Conservation (phyloP, 2,113 vertebrate genomes). For the Rhineura floridana region DNA sequence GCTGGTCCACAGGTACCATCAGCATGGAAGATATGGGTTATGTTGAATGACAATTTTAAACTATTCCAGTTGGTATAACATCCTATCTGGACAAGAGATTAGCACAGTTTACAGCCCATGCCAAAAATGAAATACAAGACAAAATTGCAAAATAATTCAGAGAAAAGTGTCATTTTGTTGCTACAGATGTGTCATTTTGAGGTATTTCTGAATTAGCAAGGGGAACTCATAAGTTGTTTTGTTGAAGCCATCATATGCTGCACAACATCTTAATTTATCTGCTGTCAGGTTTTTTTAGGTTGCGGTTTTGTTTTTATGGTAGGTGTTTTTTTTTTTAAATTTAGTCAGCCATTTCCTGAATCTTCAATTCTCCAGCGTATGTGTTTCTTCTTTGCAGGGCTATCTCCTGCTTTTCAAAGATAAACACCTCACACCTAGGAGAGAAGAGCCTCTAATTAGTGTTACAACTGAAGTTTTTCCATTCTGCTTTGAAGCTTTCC, state of each 20-base stretch:
- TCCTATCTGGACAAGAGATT: slow-evolving; percentile 20
- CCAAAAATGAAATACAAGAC: slow-evolving; percentile 9
- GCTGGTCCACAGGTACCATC: neutral
- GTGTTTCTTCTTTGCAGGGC: slow-evolving; percentile 66
- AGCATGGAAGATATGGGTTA: neutral
- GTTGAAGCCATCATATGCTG: slow-evolving; percentile 58
- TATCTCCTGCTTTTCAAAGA: slow-evolving; percentile 73
- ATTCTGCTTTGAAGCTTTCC: slow-evolving; percentile 71
- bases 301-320: slow-evolving; percentile 42
- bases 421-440: slow-evolving; percentile 78
- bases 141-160: slow-evolving; percentile 14
- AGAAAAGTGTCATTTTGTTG: neutral
- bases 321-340: slow-evolving; percentile 46
- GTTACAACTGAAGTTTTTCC: slow-evolving; percentile 72
- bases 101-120: neutral
- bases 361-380: slow-evolving; percentile 59
- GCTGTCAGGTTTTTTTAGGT: slow-evolving; percentile 55
- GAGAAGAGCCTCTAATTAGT: slow-evolving; percentile 77
- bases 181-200: slow-evolving; percentile 49
- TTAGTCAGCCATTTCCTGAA: slow-evolving; percentile 69
- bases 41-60: neutral
- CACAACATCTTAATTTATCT: slow-evolving; percentile 67
- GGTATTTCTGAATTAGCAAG: neutral
- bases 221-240: slow-evolving; percentile 56
- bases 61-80: slow-evolving; percentile 2